Base-by-base conservation (phyloP, 2,113 vertebrate genomes). In the Mustelus asterias region DNA sequence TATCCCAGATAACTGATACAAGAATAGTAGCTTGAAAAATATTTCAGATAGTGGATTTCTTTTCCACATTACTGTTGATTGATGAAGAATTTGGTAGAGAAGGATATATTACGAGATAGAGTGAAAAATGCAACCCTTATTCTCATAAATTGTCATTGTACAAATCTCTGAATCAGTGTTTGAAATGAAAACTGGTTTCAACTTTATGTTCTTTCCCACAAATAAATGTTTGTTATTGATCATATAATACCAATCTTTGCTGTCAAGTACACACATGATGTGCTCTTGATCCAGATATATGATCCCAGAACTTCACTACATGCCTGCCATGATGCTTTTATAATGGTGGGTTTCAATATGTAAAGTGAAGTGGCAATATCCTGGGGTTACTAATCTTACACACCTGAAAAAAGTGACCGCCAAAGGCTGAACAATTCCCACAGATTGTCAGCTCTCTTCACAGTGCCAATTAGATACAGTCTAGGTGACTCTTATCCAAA, bases 371-470 rank as follows among this genome's bases (percentile, higher is more conserved):
- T 44, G 20, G 67, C 93, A 95, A 41, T 72, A 67, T 3, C n/a
- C 60, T 41, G n/a, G 67, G n/a, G n/a, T 37, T 70, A 18, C 93
- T 72, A 72, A 72, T 48, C 26, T 95, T 60, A 92, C 33, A 92
- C 89, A 92, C 60, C 33, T 37, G 60, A 92, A 92, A 20, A 65
- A 92, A 16, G 29, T 93, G 89, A 67, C 16, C 3, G 60, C 60
- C 60, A 67, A 65, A 93, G 60, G 89, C 58, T 63, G 89, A 65
- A 65, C 29, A 92, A 92, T 92, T 92, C n/a, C n/a, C 89, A 92
- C 58, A 90, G 88, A 60, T 89, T 90, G 88, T 90, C 88, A 92
- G 58, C 89, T 93, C 60, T 24, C 89, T 93, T 93, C 20, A 93
- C 16, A 65, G 4, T 65, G 4, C 89, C 33, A 89, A 29, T 89